Percentiles rank a stretch among this genome's conserved stretches.
phyloP scores from a whole-genome alignment of 2,113 vertebrate genomes.

The rabbit (Oryctolagus cuniculus) region mOryCun1.1 NC_091440.1:107152501-107153000 shows the following conservation, averaged over 20 bases:
- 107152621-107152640: neutral
- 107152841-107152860: neutral
- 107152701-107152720: neutral
- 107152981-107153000: no score
- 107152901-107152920: neutral
- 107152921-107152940: neutral
- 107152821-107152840: neutral
- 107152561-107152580: neutral
- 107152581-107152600: neutral
- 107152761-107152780: neutral
- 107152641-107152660: neutral
- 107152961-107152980: no score
- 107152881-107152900: neutral
- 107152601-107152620: neutral
- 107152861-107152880: neutral
- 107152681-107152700: constrained; percentile 14
- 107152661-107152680: neutral
- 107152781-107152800: neutral
- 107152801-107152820: neutral
- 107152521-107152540: neutral
- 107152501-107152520: neutral
- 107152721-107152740: neutral
- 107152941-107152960: neutral
- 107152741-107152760: neutral
- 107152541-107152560: neutral